Evolutionary conservation across 2,888 invertebrate species (phyloP), one percentile per base, ranked within the genome.

Genomic region (Dryomyza anilis): DNA sequence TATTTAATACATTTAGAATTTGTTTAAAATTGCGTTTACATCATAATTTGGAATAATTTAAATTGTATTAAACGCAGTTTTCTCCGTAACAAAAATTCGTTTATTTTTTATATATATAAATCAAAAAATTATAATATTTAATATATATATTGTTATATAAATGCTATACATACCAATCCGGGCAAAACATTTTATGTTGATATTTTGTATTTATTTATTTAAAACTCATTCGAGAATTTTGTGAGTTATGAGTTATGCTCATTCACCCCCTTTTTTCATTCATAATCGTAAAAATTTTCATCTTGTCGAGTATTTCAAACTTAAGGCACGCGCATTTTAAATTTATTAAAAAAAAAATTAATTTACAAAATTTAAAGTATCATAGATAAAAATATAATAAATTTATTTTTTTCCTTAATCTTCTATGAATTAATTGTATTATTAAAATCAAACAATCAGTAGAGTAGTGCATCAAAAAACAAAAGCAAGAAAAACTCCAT

Each of bases 141-240:
- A 45, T 36, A 46, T 46, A 48, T 57, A 48, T 36, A 57, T 52
- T 50, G n/a, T n/a, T n/a, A n/a, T n/a, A n/a, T 30, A 64, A 68
- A 50, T 66, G 59, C 74, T 48, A 77, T 76, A 76, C 76, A 78
- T 76, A 76, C 78, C 76, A 78, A 71, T 76, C 78, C 76, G 36
- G n/a, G 56, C n/a, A 60, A 45, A 43, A 46, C 43, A 39, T 67
- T 63, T 57, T 67, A 65, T 70, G 61, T 67, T 66, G 72, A 70
- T 71, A 53, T 21, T 29, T 53, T 64, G 27, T 58, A 50, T 27
- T 23, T 33, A 23, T 55, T 36, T 19, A 10, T 21, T 36, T 36
- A 25, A 55, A 55, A n/a, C 36, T 14, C 23, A 21, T 21, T 39
- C 21, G 36, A 36, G 36, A 36, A 25, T 43, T 16, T 2, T 39